These are phyloP conservation scores for Melieria crassipennis DNA, from an alignment of 2,888 invertebrate species.

Conservation along the genomic window DNA sequence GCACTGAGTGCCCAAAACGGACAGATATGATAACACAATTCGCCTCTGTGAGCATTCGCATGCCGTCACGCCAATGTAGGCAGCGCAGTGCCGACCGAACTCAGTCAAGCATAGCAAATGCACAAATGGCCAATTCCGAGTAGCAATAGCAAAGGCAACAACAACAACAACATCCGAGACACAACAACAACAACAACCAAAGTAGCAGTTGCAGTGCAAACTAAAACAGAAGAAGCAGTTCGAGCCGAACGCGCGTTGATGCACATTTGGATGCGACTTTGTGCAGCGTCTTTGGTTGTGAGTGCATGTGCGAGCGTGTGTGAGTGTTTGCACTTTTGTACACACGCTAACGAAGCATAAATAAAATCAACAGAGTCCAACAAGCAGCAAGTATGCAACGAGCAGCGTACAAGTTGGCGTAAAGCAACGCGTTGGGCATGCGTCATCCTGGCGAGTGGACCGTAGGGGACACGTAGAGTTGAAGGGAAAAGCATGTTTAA, in stretches of 20 bases:
- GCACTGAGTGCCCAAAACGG: neutral
- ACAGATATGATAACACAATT: neutral
- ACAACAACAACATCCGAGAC: neutral
- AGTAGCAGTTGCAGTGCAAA: neutral
- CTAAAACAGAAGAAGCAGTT: slow-evolving; percentile 4
- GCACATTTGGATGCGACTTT: neutral
- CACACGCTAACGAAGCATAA: slow-evolving; percentile 52
- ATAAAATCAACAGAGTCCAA: slow-evolving; percentile 57
- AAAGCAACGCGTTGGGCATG: too few species aligned
- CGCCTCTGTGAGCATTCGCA: neutral
- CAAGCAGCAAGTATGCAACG: slow-evolving; percentile 15
- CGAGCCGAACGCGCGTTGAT: neutral
- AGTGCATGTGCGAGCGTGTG: neutral
- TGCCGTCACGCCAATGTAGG: slow-evolving; percentile 62
- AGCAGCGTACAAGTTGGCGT: too few species aligned
- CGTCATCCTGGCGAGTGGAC: too few species aligned
- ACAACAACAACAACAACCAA: neutral
- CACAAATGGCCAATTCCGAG: slow-evolving; percentile 62
- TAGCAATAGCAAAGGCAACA: slow-evolving; percentile 9
- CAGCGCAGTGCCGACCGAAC: slow-evolving; percentile 43
- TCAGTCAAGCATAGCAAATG: slow-evolving; percentile 61
- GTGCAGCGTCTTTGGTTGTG: neutral
- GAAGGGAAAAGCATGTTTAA: too few species aligned
- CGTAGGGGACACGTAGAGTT: neutral
- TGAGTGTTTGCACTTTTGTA: neutral